Conservation (phyloP, 2,797 vertebrate species). For the Peromyscus eremicus region DNA sequence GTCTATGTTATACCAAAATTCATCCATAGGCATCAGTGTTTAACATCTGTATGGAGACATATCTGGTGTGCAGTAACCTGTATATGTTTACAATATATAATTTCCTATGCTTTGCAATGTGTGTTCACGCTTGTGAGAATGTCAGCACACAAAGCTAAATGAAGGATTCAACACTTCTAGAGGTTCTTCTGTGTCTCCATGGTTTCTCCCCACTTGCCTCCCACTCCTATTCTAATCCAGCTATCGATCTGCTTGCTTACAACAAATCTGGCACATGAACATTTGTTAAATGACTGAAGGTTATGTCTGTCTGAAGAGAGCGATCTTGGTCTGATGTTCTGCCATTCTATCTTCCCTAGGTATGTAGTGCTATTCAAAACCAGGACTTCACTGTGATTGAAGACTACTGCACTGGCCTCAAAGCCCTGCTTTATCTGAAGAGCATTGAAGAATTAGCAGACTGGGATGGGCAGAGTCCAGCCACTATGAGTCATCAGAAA, state of each 20-base stretch:
- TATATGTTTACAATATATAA: not conserved
- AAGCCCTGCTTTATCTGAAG: slow-evolving; percentile 93
- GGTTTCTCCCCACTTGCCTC: not conserved
- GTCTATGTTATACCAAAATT: not conserved
- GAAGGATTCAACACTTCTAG: not conserved
- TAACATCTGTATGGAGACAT: not conserved
- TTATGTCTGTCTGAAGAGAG: not conserved
- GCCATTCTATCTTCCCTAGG: slow-evolving; percentile 77
- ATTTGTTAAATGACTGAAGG: not conserved
- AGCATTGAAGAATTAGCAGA: slow-evolving; percentile 91
- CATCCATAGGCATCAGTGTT: not conserved
- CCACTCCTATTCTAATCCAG: not conserved
- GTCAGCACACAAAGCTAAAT: not conserved
- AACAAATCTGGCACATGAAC: not conserved
- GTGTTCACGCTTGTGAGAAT: not conserved
- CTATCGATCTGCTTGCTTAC: not conserved
- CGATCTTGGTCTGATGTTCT: slow-evolving; percentile 24
- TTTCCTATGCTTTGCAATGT: not conserved
- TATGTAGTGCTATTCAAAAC: slow-evolving; percentile 91
- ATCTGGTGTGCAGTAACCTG: not conserved
- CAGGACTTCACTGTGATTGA: slow-evolving; percentile 93
- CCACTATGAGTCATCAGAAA: slow-evolving; percentile 91
- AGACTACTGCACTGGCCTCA: slow-evolving; percentile 92
- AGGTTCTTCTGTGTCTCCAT: not conserved
- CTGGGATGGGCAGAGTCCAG: slow-evolving; percentile 93